A percentile compares a stretch with the other conserved stretches of the same genome.
phyloP scores from a whole-genome alignment of 2,888 invertebrate species.

The Pseudococcus longispinus region DNA sequence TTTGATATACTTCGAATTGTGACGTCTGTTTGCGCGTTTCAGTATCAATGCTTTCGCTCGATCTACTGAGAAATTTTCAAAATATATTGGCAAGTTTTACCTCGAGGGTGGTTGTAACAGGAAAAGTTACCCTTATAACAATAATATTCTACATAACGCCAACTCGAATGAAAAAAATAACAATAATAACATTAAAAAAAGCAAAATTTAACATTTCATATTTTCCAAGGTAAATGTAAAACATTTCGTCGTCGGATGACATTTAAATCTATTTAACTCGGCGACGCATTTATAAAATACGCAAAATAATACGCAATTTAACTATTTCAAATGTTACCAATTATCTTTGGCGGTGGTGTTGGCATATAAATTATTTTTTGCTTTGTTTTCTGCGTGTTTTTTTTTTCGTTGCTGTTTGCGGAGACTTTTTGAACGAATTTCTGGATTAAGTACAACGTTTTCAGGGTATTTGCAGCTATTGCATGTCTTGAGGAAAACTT shows the following conservation, averaged over 20 bases:
- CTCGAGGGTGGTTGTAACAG: neutral
- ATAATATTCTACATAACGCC: slow-evolving; percentile 16
- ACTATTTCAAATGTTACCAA: slow-evolving; percentile 19
- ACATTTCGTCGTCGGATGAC: slow-evolving; percentile 23
- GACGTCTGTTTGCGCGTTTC: too few species aligned
- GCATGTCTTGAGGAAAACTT: too few species aligned
- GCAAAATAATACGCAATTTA: neutral
- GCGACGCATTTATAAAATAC: slow-evolving; percentile 21
- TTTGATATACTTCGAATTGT: too few species aligned
- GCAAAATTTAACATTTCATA: slow-evolving; percentile 3
- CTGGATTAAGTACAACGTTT: too few species aligned
- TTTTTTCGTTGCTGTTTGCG: neutral
- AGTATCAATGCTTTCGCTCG: too few species aligned
- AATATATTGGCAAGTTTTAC: too few species aligned
- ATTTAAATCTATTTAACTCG: neutral
- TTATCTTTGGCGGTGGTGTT: slow-evolving; percentile 8
- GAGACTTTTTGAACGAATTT: neutral
- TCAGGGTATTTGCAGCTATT: too few species aligned
- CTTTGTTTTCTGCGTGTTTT: neutral
- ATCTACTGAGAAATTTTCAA: too few species aligned
- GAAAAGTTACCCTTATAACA: slow-evolving; percentile 30
- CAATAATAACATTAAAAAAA: slow-evolving; percentile 5
- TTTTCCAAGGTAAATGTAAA: slow-evolving; percentile 25
- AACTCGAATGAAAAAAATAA: slow-evolving; percentile 35
- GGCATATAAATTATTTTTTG: neutral